These are phyloP conservation scores for Mycetomoellerius zeteki DNA, from an alignment of 1,140 invertebrate species.

Conservation along the genomic window DNA sequence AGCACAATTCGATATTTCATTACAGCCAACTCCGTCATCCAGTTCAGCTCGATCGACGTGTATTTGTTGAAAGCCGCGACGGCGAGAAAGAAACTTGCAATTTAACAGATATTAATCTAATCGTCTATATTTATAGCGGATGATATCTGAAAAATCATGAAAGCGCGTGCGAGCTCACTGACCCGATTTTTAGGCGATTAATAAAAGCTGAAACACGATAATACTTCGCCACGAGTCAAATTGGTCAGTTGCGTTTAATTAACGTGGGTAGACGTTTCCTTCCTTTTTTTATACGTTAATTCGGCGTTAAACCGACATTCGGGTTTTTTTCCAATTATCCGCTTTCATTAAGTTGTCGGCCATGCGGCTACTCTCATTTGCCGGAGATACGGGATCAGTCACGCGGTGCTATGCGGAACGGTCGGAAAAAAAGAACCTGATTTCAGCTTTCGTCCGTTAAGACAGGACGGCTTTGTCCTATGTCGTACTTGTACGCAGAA, in stretches of 20 bases:
- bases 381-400: not conserved
- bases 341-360: slow-evolving; percentile 60
- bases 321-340: slow-evolving; percentile 51
- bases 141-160: slow-evolving; percentile 21
- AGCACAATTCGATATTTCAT: slow-evolving; percentile 46
- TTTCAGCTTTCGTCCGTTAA: slow-evolving; percentile 36
- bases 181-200: slow-evolving; percentile 39
- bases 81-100: slow-evolving; percentile 16
- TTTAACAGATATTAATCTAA: slow-evolving; percentile 34
- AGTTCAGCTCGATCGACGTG: not conserved
- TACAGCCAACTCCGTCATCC: not conserved
- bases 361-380: slow-evolving; percentile 40
- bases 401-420: not conserved
- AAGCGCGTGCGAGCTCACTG: not conserved
- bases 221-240: slow-evolving; percentile 52
- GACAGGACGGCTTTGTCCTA: slow-evolving; percentile 21
- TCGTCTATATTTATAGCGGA: slow-evolving; percentile 17
- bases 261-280: not conserved
- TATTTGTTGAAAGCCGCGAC: not conserved
- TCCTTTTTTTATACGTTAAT: slow-evolving; percentile 18
- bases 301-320: slow-evolving; percentile 37
- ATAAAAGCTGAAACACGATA: slow-evolving; percentile 19
- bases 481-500: not conserved
- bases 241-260: slow-evolving; percentile 29
- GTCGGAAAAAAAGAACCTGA: slow-evolving; percentile 2